Base-by-base conservation (phyloP, 2,888 invertebrate species). In the Ptilodon capucinus region DNA sequence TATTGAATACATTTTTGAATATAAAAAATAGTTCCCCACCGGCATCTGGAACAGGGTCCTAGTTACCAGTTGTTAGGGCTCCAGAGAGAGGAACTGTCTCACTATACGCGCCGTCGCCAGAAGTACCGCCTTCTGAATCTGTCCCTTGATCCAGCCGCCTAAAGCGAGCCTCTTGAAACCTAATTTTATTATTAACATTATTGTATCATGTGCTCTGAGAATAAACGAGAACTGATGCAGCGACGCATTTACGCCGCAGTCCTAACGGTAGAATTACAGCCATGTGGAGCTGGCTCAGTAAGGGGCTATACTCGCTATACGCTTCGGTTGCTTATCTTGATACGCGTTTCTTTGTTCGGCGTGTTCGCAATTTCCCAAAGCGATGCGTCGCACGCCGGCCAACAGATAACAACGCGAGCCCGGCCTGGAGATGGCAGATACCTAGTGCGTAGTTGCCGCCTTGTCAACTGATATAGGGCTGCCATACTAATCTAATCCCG, bases 341-440 rank as follows among this genome's bases (percentile, higher is more conserved):
- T 74, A 74, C 75, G 83, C 80, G 81, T 83, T 88, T 83, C 85
- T 86, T 86, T 88, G 87, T 89, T 85, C 84, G 83, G 76, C 67
- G 75, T 79, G 78, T 81, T 81, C 85, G 84, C 85, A 84, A 86
- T 86, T 84, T 84, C 85, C 81, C 75, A 81, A 82, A 83, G 76
- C 78, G 81, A 71, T 68, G 61, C 71, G 68, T 68, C 69, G 73
- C 68, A 64, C 60, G 44, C 68, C 56, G 64, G 62, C 64, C 66
- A 57, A 59, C 71, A 81, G 83, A 86, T 85, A 86, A 79, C 76
- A 77, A 68, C 71, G 68, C 73, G 68, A 77, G 68, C 66, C 54
- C 53, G 50, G 65, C 68, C 73, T 76, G 71, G 60, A 80, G 84
- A 84, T 84, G 79, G 72, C 71, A 83, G 86, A 86, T 86, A 87